Conservation (phyloP, 2,797 vertebrate genomes). For the Sebastes cheni region DNA sequence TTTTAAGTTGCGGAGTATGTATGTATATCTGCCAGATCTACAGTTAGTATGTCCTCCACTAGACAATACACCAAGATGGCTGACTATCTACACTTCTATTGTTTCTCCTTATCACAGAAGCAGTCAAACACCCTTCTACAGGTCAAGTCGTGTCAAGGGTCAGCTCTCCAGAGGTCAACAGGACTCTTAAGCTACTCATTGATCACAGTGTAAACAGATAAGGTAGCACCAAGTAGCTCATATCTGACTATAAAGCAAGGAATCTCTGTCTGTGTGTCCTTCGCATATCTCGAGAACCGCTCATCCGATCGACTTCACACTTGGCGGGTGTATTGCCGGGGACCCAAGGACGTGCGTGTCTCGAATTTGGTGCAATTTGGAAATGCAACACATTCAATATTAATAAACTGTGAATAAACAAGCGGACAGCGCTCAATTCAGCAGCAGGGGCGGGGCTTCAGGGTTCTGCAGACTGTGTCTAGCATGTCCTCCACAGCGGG, state of each 20-base stretch:
- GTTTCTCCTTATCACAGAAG: background rate
- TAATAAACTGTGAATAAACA: no score
- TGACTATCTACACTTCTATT: background rate
- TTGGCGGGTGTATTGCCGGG: no score
- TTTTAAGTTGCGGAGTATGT: background rate
- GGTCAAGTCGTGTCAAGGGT: slow-evolving; percentile 55
- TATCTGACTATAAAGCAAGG: background rate
- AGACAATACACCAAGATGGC: background rate
- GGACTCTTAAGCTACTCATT: slow-evolving; percentile 25
- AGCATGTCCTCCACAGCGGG: no score
- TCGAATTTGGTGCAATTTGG: no score
- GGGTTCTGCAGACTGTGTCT: no score
- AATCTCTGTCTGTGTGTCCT: no score
- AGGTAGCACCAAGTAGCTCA: slow-evolving; percentile 37
- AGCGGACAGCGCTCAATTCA: no score
- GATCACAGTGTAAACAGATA: slow-evolving; percentile 54
- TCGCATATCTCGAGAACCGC: no score
- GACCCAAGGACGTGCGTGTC: no score
- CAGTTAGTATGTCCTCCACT: background rate
- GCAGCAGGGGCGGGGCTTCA: no score
- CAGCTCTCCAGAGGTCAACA: slow-evolving; percentile 53
- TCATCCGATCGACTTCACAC: no score
- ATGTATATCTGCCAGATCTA: background rate
- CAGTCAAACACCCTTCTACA: background rate
- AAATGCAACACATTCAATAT: no score